A percentile compares a stretch with the other conserved stretches of the same genome.
These are phyloP conservation scores for Anthopleura sola DNA, from an alignment of 64 coral and sea anemone species.

Conservation along the genomic window DNA sequence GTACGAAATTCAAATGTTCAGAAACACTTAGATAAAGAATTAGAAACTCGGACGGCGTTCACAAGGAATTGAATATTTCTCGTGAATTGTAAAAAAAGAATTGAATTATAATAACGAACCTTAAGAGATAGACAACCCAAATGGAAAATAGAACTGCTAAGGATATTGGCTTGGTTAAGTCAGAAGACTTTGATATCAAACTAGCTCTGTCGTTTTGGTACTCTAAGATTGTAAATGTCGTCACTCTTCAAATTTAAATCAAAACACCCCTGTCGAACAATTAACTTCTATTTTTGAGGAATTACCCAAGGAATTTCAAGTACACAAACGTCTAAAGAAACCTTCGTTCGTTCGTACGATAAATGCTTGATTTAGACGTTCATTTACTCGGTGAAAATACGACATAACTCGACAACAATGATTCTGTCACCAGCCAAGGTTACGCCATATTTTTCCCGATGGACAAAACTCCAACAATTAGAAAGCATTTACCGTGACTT, in stretches of 20 bases:
- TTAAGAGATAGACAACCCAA: background rate
- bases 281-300: background rate
- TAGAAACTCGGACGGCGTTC: background rate
- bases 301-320: background rate
- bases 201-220: background rate
- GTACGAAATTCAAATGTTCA: no score
- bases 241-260: constrained; percentile 14
- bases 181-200: background rate
- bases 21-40: background rate
- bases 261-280: background rate
- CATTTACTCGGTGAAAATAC: background rate
- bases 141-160: background rate
- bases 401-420: background rate
- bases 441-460: constrained; percentile 17
- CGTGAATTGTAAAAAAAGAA: background rate
- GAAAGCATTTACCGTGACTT: constrained; percentile 27
- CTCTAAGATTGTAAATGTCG: background rate
- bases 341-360: background rate
- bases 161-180: background rate
- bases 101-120: background rate
- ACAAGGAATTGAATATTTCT: background rate
- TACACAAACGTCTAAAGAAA: background rate
- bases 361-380: background rate
- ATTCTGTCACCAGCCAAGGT: background rate
- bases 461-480: constrained; percentile 10